Percentiles rank a stretch among this genome's conserved stretches.
Conservation (phyloP, 2,113 vertebrate genomes). For the Onychostruthus taczanowskii region DNA sequence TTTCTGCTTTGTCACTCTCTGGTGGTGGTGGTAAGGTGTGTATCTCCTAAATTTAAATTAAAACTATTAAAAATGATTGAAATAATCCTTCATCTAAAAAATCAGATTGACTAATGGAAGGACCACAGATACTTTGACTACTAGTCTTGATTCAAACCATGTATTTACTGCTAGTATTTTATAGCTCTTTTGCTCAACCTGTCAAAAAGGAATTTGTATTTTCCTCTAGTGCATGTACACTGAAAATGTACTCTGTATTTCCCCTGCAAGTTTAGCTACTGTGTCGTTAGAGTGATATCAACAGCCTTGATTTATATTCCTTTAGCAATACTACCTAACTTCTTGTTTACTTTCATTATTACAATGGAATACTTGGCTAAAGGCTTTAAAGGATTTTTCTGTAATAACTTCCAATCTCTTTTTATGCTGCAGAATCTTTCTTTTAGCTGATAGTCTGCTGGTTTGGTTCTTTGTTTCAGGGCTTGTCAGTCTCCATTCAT, state of each 20-base stretch:
- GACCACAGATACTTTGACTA: not conserved
- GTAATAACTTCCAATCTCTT: conserved; percentile 17
- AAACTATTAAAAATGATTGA: not conserved
- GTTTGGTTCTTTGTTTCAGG: conserved; percentile 12
- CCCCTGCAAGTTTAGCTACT: not conserved
- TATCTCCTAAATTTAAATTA: not conserved
- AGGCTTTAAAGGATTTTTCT: conserved; percentile 41
- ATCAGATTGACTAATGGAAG: not conserved
- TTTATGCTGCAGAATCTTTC: conserved; percentile 21
- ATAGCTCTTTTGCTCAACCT: not conserved
- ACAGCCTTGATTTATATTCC: conserved; percentile 29
- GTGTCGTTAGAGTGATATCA: not conserved
- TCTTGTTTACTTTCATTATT: conserved; percentile 29
- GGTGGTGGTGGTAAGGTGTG: not conserved
- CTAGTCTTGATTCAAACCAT: not conserved
- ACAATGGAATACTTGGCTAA: not conserved
- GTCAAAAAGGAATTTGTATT: not conserved
- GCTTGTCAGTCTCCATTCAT: conserved; percentile 35
- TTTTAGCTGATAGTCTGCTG: conserved; percentile 1
- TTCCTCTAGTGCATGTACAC: not conserved
- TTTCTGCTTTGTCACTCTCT: not conserved
- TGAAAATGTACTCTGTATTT: not conserved
- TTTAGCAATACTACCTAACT: not conserved
- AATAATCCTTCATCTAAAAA: not conserved
- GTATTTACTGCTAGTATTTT: not conserved